Evolutionary conservation across 2,113 vertebrate species (phyloP).

Genomic region (Myotis yumanensis): DNA sequence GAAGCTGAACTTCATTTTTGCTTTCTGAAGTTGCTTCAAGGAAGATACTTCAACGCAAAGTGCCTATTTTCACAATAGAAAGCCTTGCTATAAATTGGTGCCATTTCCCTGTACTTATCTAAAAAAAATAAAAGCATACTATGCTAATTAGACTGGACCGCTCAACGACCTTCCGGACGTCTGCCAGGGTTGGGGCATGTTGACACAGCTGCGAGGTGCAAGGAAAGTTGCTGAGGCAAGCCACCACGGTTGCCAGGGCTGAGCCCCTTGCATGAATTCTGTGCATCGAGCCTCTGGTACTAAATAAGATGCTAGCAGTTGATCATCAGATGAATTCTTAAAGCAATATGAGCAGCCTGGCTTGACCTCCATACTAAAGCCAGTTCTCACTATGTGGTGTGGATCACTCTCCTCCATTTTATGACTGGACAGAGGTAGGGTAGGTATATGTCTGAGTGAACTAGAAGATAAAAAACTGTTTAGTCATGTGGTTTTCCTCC

Average conservation of each 20-base stretch:
- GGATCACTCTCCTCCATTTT: constrained; percentile 1
- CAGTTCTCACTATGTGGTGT: background rate
- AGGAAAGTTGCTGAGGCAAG: too few relatives aligned
- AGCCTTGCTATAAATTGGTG: background rate
- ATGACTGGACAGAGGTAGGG: background rate
- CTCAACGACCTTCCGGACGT: accelerated
- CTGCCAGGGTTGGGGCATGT: too few relatives aligned
- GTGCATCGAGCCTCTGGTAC: too few relatives aligned
- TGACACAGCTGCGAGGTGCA: too few relatives aligned
- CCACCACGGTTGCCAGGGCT: too few relatives aligned
- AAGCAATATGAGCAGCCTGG: constrained; percentile 41
- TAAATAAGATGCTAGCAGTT: background rate
- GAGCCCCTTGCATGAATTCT: too few relatives aligned
- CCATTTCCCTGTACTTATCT: background rate
- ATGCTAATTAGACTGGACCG: too few relatives aligned
- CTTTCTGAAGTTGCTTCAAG: background rate
- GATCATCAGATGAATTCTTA: background rate
- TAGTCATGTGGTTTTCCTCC: background rate
- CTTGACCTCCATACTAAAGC: constrained; percentile 9
- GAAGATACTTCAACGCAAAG: background rate
- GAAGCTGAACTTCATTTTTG: background rate
- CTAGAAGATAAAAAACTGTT: background rate
- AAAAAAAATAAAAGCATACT: background rate
- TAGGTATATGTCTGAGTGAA: constrained; percentile 27
- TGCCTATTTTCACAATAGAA: background rate